Percentiles rank a stretch among this genome's conserved stretches.
Conservation (phyloP, 2,113 vertebrate genomes). For the Raja brachyura region DNA sequence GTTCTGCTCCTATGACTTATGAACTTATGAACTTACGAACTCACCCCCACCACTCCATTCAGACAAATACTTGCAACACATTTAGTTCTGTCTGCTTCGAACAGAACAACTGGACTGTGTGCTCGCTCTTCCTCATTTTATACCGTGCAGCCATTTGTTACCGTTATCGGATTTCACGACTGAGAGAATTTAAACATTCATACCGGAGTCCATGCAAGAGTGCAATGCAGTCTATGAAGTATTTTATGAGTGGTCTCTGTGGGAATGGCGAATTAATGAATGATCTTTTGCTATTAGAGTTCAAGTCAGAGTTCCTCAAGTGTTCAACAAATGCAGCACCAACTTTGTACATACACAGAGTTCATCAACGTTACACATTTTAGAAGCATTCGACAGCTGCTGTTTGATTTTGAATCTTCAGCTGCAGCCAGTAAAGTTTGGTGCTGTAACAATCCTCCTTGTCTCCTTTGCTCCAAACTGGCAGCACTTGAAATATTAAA, state of each 20-base stretch:
- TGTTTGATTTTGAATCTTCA: not conserved
- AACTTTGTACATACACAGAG: not conserved
- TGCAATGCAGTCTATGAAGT: not conserved
- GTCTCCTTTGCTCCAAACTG: not conserved
- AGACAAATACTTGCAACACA: not conserved
- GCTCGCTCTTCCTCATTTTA: not conserved
- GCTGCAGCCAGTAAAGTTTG: not conserved
- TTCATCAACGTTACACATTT: not conserved
- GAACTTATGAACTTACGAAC: too few relatives aligned
- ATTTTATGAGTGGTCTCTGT: not conserved
- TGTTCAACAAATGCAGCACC: not conserved
- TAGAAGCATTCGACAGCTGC: not conserved
- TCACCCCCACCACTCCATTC: not conserved
- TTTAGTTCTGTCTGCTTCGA: not conserved
- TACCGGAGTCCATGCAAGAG: not conserved
- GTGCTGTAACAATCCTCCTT: not conserved
- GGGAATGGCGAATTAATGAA: not conserved
- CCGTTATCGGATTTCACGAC: too few relatives aligned
- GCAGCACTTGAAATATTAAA: not conserved
- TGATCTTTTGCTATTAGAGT: not conserved
- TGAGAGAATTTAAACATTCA: too few relatives aligned
- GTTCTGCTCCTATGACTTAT: too few relatives aligned
- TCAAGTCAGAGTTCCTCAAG: too few relatives aligned
- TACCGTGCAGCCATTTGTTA: not conserved
- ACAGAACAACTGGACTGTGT: not conserved